Conservation (phyloP, 1,140 invertebrate species). For the Nasonia longicornis region DNA sequence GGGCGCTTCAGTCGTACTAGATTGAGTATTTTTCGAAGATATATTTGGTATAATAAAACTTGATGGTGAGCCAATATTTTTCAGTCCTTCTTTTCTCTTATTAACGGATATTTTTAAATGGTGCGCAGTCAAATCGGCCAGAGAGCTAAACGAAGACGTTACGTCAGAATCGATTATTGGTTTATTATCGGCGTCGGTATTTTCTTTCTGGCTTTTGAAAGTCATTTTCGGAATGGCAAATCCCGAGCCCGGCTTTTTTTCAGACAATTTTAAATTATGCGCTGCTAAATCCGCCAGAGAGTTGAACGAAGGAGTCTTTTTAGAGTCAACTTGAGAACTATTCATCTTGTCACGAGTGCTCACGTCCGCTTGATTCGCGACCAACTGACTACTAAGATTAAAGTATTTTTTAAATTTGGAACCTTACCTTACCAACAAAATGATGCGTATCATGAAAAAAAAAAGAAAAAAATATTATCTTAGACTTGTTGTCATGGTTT, state of each 20-base stretch:
- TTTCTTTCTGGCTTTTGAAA: slow-evolving; percentile 31
- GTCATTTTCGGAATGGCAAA: slow-evolving; percentile 39
- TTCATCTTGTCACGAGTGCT: slow-evolving; percentile 7
- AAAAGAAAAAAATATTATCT: slow-evolving; percentile 59
- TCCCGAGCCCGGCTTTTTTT: slow-evolving; percentile 8
- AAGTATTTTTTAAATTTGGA: slow-evolving; percentile 42
- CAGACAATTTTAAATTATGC: slow-evolving; percentile 39
- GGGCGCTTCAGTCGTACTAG: slow-evolving; percentile 3
- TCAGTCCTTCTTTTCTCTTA: slow-evolving; percentile 18
- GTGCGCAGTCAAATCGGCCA: slow-evolving; percentile 46
- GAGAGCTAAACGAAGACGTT: slow-evolving; percentile 31
- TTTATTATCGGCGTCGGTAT: background rate
- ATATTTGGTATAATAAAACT: slow-evolving; percentile 29
- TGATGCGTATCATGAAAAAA: slow-evolving; percentile 65
- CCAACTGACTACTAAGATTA: background rate
- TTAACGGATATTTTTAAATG: slow-evolving; percentile 39
- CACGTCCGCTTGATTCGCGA: background rate
- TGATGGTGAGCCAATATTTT: background rate
- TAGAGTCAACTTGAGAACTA: slow-evolving; percentile 20
- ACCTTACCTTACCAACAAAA: slow-evolving; percentile 72
- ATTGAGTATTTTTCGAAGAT: slow-evolving; percentile 39
- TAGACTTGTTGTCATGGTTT: slow-evolving; percentile 28
- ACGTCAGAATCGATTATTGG: background rate
- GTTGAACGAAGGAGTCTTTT: background rate
- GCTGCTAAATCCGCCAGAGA: slow-evolving; percentile 46